Percentiles rank a stretch among this genome's conserved stretches.
Conservation (phyloP, 2,888 invertebrate genomes). For the Auanema freiburgensis region DNA sequence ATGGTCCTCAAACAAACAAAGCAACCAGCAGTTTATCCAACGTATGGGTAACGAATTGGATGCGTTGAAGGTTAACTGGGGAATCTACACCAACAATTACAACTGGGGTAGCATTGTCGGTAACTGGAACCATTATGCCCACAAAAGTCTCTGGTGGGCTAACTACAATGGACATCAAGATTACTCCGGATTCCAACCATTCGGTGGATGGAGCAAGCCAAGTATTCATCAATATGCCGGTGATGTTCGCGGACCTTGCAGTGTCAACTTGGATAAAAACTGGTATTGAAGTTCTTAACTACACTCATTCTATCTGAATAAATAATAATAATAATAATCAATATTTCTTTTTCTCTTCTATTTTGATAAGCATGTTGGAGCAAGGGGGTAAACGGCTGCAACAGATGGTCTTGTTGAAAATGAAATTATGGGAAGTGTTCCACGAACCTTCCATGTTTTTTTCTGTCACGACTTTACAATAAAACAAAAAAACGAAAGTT, state of each 20-base stretch:
- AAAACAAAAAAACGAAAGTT: no score
- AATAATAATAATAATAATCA: no score
- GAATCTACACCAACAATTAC: conserved; percentile 47
- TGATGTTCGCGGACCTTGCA: conserved; percentile 36
- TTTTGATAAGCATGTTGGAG: no score
- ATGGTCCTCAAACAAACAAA: conserved; percentile 37
- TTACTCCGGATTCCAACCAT: conserved; percentile 22
- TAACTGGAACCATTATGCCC: conserved; percentile 32
- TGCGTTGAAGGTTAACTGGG: conserved; percentile 25
- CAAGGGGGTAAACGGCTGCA: no score
- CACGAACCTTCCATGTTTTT: no score
- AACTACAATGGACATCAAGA: conserved; percentile 39
- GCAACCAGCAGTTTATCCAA: conserved; percentile 39
- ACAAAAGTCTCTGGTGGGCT: conserved; percentile 47
- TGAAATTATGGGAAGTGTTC: no score
- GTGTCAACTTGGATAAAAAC: conserved; percentile 41
- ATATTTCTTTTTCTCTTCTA: no score
- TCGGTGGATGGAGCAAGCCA: conserved; percentile 41
- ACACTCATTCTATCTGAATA: no score
- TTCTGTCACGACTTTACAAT: no score
- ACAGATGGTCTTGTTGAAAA: no score
- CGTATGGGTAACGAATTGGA: conserved; percentile 30
- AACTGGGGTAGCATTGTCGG: conserved; percentile 50
- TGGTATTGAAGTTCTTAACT: conserved; percentile 13
- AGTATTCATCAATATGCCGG: conserved; percentile 42